Evolutionary conservation across 2,113 vertebrate genomes (phyloP).

Genomic region (Pampusana beccarii): DNA sequence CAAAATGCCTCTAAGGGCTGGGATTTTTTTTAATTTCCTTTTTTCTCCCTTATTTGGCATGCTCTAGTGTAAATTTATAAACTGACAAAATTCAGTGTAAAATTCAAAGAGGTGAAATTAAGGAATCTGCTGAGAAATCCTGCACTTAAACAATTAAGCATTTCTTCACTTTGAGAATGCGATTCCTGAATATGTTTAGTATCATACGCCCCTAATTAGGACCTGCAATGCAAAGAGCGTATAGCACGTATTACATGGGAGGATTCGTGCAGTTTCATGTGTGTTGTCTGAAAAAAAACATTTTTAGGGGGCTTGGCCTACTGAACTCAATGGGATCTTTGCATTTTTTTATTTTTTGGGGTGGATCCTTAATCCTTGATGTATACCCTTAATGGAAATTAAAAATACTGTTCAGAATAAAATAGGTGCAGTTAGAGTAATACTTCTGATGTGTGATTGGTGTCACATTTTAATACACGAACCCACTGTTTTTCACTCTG

Average conservation of each 20-base stretch:
- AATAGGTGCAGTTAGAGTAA: not conserved
- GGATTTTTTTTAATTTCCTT: not conserved
- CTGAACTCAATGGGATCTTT: not conserved
- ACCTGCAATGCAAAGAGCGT: not conserved
- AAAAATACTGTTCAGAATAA: not conserved
- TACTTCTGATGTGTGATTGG: not conserved
- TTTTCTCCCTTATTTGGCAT: slow-evolving; percentile 14
- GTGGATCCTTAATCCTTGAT: not conserved
- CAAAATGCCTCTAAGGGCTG: slow-evolving; percentile 70
- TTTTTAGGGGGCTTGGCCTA: not conserved
- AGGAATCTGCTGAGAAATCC: slow-evolving; percentile 66
- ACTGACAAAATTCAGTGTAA: slow-evolving; percentile 82
- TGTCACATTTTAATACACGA: not conserved
- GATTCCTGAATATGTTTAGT: slow-evolving; percentile 24
- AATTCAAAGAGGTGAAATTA: slow-evolving; percentile 65
- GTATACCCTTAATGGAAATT: not conserved
- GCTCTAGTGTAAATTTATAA: slow-evolving; percentile 81
- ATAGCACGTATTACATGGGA: not conserved
- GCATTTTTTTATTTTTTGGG: not conserved
- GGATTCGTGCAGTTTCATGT: not conserved
- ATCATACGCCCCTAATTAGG: not conserved
- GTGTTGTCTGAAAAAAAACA: not conserved
- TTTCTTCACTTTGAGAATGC: slow-evolving; percentile 52
- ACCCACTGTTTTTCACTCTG: not conserved
- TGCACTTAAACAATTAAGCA: not conserved